Evolutionary conservation across 2,888 invertebrate genomes (phyloP), one percentile per base, ranked within the genome.

Genomic region (Synanthedon myopaeformis): DNA sequence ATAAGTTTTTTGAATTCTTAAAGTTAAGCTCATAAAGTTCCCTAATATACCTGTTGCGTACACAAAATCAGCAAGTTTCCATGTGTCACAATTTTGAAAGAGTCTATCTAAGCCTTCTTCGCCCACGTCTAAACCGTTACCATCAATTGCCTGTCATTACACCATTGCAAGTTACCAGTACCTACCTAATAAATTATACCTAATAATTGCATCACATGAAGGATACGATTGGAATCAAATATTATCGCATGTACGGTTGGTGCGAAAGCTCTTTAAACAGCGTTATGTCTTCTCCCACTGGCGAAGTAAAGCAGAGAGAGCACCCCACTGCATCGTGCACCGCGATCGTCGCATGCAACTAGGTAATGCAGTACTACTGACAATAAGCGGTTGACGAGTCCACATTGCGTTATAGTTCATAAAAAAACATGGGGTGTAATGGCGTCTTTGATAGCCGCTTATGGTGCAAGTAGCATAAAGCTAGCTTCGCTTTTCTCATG

Each of bases 301-400:
- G 69, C 69, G 65, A 12, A 72, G 62, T 74, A 73, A 70, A 71
- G 71, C 79, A 74, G 79, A 76, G 65, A 76, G 65, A 76, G 71
- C 71, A 73, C 84, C 64, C 63, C 76, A 79, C 78, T 72, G 74
- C 81, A 82, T 78, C 81, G 81, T 76, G 78, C 84, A 83, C 85
- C 71, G 75, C 79, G 80, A 69, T 70, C 80, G 79, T 72, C 81
- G 85, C 85, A 85, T 84, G 85, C 78, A 71, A 76, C 74, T 85
- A 84, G 82, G 79, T 79, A 80, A 71, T 41, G 41, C 69, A 72
- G 69, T 58, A 64, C 59, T 49, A 19, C 23, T 49, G 13, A 17
- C 49, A 17, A 59, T 51, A 56, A 59, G 53, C 58, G 56, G 57
- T 64, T 65, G 64, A 64, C 61, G 62, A 66, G 59, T 61, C 55